Conservation (phyloP, 2,113 vertebrate species). For the Xiphophorus couchianus region DNA sequence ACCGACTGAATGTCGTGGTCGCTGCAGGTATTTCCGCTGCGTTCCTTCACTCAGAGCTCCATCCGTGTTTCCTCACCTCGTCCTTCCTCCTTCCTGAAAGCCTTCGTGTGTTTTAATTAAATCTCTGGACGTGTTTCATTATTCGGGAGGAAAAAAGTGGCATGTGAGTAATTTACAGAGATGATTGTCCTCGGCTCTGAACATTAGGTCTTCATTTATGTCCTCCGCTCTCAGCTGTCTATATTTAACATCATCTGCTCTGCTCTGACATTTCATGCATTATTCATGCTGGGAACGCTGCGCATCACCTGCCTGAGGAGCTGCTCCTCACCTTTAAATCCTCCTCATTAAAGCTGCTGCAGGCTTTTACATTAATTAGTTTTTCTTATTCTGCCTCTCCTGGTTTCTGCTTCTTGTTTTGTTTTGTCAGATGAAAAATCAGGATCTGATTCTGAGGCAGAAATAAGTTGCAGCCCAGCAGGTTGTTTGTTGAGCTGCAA, state of each 20-base stretch:
- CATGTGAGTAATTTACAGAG: slow-evolving; percentile 49
- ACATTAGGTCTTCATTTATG: slow-evolving; percentile 59
- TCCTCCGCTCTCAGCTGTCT: slow-evolving; percentile 54
- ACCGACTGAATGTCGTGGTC: too few relatives aligned
- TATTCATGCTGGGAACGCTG: slow-evolving; percentile 53
- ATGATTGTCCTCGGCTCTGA: slow-evolving; percentile 44
- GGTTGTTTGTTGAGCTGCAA: background rate
- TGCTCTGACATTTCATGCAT: slow-evolving; percentile 53
- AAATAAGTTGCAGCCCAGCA: background rate
- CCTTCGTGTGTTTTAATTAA: slow-evolving; percentile 30
- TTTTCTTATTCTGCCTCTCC: slow-evolving; percentile 24
- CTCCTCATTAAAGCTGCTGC: slow-evolving; percentile 44
- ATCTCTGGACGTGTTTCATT: slow-evolving; percentile 29
- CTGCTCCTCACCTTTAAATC: slow-evolving; percentile 54
- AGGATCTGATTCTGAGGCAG: slow-evolving; percentile 25
- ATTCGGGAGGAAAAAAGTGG: slow-evolving; percentile 25
- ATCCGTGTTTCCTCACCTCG: background rate
- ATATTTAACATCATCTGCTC: slow-evolving; percentile 67
- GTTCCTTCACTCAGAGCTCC: background rate
- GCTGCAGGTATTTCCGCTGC: background rate
- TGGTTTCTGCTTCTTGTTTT: slow-evolving; percentile 2
- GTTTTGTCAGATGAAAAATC: slow-evolving; percentile 6
- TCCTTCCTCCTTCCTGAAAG: slow-evolving; percentile 13
- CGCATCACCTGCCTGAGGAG: slow-evolving; percentile 56
- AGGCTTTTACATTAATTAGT: slow-evolving; percentile 56